These are phyloP conservation scores for Sebastes kiyomatsui DNA, from an alignment of 2,797 vertebrate species.

Conservation along the genomic window DNA sequence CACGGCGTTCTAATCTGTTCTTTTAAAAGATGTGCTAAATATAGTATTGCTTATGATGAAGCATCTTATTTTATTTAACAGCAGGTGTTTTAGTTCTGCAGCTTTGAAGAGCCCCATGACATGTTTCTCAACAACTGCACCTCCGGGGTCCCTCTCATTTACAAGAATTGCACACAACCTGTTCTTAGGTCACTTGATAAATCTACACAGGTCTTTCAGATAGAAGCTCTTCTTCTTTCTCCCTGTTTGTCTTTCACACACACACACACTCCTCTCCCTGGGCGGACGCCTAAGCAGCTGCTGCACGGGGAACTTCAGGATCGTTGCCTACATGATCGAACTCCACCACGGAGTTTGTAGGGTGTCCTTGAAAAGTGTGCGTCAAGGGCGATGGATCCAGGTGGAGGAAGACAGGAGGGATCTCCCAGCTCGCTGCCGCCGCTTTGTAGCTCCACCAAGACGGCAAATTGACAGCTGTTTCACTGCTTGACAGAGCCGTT, in stretches of 20 bases:
- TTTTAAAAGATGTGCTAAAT: background rate
- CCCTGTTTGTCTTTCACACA: constrained; percentile 1
- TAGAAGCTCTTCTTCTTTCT: constrained; percentile 11
- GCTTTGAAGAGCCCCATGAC: background rate
- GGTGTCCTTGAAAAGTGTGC: constrained; percentile 72
- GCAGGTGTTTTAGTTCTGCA: background rate
- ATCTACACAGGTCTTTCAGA: background rate
- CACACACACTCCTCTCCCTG: constrained; percentile 12
- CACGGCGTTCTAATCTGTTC: too few relatives aligned
- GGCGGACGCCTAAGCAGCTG: constrained; percentile 74
- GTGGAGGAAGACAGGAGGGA: constrained; percentile 70
- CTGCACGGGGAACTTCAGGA: constrained; percentile 65
- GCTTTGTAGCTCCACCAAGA: constrained; percentile 70
- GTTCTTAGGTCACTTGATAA: constrained; percentile 15
- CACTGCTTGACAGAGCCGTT: constrained; percentile 51
- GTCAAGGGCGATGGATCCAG: constrained; percentile 79
- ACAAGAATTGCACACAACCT: constrained; percentile 4
- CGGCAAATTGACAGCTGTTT: constrained; percentile 76
- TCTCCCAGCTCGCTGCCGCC: constrained; percentile 50
- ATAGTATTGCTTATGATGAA: background rate
- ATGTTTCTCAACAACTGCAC: background rate
- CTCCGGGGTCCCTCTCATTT: background rate
- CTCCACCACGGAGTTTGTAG: constrained; percentile 61
- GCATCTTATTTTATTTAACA: background rate
- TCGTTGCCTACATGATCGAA: constrained; percentile 78